phyloP scores from a whole-genome alignment of 2,113 vertebrate genomes.

The Lucifuga dentata region DNA sequence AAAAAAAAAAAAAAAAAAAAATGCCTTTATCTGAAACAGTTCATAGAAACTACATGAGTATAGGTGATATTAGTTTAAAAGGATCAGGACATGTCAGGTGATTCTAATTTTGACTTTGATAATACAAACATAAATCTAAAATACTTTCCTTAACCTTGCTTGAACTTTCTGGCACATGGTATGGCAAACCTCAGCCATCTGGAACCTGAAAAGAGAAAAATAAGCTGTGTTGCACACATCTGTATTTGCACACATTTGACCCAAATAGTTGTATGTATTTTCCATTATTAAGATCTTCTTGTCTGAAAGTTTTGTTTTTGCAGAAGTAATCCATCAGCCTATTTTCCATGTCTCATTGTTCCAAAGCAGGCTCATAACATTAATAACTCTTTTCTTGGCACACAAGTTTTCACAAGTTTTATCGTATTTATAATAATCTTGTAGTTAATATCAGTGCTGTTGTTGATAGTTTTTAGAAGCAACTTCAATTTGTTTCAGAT shows the following conservation, averaged over 20 bases:
- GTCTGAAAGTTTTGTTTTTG: slow-evolving; percentile 32
- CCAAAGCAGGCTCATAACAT: not conserved
- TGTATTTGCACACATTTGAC: slow-evolving; percentile 30
- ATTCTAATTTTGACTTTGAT: too few species aligned
- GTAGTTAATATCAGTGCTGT: too few species aligned
- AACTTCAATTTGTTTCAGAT: too few species aligned
- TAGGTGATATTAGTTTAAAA: not conserved
- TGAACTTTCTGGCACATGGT: slow-evolving; percentile 34
- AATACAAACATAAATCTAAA: too few species aligned
- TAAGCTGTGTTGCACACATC: slow-evolving; percentile 14
- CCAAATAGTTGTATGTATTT: slow-evolving; percentile 44
- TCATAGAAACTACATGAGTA: too few species aligned
- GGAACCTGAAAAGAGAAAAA: slow-evolving; percentile 42
- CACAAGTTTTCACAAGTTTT: not conserved
- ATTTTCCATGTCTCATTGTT: not conserved
- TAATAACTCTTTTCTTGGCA: not conserved
- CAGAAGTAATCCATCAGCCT: slow-evolving; percentile 24
- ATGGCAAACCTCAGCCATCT: slow-evolving; percentile 47
- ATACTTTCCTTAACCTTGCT: slow-evolving; percentile 31
- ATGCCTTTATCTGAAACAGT: too few species aligned
- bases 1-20: too few species aligned
- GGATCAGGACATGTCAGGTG: not conserved
- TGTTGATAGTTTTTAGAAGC: too few species aligned
- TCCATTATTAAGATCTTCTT: slow-evolving; percentile 18
- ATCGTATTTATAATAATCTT: too few species aligned